Evolutionary conservation across 1,140 invertebrate genomes (phyloP), one percentile per base, ranked within the genome.

Genomic region (Panonychus citri): DNA sequence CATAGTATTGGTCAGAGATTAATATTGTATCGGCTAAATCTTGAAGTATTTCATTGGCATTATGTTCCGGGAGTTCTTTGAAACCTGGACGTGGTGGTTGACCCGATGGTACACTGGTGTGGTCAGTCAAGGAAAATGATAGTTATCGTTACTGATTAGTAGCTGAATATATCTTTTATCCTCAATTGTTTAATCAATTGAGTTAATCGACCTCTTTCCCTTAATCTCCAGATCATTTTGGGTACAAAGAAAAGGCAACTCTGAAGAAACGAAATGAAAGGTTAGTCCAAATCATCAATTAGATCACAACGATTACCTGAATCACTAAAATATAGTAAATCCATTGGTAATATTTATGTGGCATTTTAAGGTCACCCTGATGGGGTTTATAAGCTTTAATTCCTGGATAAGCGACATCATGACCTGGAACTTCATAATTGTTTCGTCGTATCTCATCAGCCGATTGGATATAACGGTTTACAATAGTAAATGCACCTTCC

Each of bases 151-250:
- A n/a, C n/a, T n/a, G n/a, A n/a, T n/a, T n/a, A n/a, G n/a, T n/a
- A n/a, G n/a, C n/a, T n/a, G n/a, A n/a, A n/a, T n/a, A n/a, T n/a
- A n/a, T 34, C 12, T 34, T 12, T 34, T 12, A 34, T 34, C 37
- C 37, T 34, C 2, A 62, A 50, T 13, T 49, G 58, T n/a, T 46
- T 25, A 2, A 67, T 68, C 0, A 78, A 59, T 34, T 69, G 63
- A 51, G 72, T 69, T 13, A 80, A 66, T 1, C 54, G 39, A 12
- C 64, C 64, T 0, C 61, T 60, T 49, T 60, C 59, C 10, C 26
- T 83, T 26, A 77, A 73, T 63, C 84, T 80, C 90, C 90, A 95
- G 3, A 95, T 67, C 69, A 86, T 87, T 70, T 91, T 88, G 2
- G 91, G 90, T 26, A 86, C 77, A 69, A 95, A 95, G 70, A 93